Evolutionary conservation across 2,888 invertebrate genomes (phyloP), one percentile per base, ranked within the genome.

Genomic region (Acrocyrtus sp.): DNA sequence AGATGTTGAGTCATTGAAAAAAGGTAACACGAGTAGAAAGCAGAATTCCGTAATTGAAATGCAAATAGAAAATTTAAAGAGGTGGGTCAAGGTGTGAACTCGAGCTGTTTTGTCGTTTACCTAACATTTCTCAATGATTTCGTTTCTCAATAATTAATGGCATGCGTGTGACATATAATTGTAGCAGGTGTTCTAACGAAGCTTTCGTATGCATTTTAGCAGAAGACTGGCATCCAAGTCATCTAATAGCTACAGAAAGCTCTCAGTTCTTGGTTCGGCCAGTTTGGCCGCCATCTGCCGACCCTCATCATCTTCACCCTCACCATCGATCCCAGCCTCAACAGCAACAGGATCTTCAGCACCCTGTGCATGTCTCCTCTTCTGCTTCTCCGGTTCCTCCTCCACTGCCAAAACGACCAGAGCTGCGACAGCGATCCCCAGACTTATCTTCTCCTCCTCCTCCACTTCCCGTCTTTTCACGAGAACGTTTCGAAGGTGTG

Each of bases 151-250:
- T n/a, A n/a, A n/a, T n/a, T n/a, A n/a, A n/a, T n/a, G n/a, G n/a
- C n/a, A n/a, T n/a, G n/a, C n/a, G n/a, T n/a, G n/a, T n/a, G n/a
- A n/a, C n/a, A n/a, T n/a, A n/a, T n/a, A n/a, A n/a, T n/a, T n/a
- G n/a, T n/a, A n/a, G n/a, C n/a, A n/a, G n/a, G n/a, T n/a, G n/a
- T n/a, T n/a, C n/a, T n/a, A n/a, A n/a, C n/a, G n/a, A n/a, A n/a
- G n/a, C n/a, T n/a, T n/a, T n/a, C n/a, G n/a, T n/a, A n/a, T n/a
- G n/a, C n/a, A n/a, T 88, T 89, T 8, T 88, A 92, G 92, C 92
- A 85, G 92, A 92, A 82, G 92, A 92, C 82, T 92, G 91, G 91
- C 89, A 88, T 53, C 79, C 79, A 34, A 80, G 76, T 74, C 80
- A 79, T 24, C 66, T 80, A 41, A 75, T 79, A 43, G 81, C 80